Evolutionary conservation across 2,797 vertebrate species (phyloP).

Genomic region (Lithobates pipiens): DNA sequence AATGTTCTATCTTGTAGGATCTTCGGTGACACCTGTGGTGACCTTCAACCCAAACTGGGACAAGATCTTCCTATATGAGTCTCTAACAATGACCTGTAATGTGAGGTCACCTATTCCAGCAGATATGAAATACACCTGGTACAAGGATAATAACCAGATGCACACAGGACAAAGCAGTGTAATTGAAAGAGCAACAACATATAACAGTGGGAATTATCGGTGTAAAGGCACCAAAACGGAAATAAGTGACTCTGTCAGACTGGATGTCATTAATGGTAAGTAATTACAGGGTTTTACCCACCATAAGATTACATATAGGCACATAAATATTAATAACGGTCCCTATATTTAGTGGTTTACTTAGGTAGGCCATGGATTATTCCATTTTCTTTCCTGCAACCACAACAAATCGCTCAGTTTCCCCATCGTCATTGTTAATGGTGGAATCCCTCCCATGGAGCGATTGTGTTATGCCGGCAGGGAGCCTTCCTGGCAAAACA

Average conservation of each 20-base stretch:
- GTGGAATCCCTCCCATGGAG: no score
- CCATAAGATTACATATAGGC: no score
- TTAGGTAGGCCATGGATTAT: no score
- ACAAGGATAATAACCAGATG: background rate
- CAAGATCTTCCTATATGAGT: slow-evolving; percentile 6
- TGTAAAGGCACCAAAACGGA: background rate
- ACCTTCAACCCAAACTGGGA: slow-evolving; percentile 15
- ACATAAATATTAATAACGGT: no score
- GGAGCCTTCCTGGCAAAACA: no score
- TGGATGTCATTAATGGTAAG: background rate
- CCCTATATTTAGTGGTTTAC: no score
- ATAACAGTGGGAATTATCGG: background rate
- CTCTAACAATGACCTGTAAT: slow-evolving; percentile 5
- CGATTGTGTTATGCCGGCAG: no score
- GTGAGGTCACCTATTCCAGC: background rate
- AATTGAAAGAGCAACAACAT: background rate
- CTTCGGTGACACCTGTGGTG: background rate
- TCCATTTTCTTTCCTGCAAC: no score
- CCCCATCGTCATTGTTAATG: no score
- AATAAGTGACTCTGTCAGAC: background rate
- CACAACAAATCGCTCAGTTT: no score
- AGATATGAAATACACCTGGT: background rate
- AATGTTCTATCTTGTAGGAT: background rate
- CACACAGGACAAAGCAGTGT: background rate
- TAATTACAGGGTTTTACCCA: no score